Evolutionary conservation across 2,113 vertebrate species (phyloP).

Genomic region (Dasypus novemcinctus): DNA sequence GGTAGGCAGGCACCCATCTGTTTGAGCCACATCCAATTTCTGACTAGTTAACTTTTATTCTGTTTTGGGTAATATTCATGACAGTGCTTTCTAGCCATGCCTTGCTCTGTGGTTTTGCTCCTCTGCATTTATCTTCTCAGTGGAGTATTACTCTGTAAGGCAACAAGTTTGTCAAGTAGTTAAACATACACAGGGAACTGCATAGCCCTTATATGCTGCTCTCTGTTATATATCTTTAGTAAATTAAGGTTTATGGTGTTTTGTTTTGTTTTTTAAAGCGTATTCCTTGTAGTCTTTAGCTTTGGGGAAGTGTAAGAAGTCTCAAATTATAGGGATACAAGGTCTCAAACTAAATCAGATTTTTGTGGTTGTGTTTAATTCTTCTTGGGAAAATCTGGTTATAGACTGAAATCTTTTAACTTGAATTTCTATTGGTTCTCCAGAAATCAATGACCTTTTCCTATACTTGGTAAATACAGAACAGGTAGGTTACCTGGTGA

Average conservation of each 20-base stretch:
- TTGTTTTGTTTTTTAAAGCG: too few relatives aligned
- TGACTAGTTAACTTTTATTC: background rate
- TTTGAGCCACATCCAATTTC: too few relatives aligned
- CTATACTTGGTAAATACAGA: background rate
- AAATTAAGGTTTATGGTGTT: background rate
- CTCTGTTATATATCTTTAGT: background rate
- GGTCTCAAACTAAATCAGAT: constrained; percentile 33
- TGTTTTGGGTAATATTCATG: background rate
- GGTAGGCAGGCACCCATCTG: too few relatives aligned
- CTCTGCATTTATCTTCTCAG: background rate
- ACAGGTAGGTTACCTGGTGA: background rate
- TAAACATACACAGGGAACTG: background rate
- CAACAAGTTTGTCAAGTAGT: constrained; percentile 56
- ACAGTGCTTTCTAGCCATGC: background rate
- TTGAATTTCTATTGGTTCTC: constrained; percentile 36
- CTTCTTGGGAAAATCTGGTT: background rate
- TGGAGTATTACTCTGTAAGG: constrained; percentile 34
- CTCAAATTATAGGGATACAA: background rate
- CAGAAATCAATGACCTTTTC: background rate
- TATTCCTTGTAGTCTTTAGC: background rate
- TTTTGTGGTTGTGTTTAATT: constrained; percentile 22
- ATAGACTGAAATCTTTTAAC: background rate
- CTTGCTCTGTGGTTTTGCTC: constrained; percentile 37
- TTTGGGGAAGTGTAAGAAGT: constrained; percentile 6
- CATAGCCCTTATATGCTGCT: background rate